Conservation (phyloP, 2,113 vertebrate species). For the Typhlomys cinereus region DNA sequence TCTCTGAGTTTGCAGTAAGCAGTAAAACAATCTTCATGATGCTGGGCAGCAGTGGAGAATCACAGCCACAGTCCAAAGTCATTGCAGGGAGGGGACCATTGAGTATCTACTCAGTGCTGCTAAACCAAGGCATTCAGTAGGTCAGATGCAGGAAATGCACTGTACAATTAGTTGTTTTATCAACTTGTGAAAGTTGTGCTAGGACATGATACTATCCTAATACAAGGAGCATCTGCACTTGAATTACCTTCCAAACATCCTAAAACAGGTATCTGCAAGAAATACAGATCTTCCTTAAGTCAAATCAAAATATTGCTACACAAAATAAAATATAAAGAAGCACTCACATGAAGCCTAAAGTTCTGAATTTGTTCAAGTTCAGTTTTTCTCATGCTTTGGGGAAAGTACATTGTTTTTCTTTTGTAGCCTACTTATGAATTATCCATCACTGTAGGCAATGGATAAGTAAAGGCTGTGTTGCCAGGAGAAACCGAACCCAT, state of each 20-base stretch:
- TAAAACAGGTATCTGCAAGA: not conserved
- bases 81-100: not conserved
- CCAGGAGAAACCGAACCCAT: not conserved
- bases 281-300: not conserved
- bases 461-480: not conserved
- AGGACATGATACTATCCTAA: not conserved
- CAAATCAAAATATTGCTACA: slow-evolving; percentile 13
- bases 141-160: not conserved
- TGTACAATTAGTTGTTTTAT: not conserved
- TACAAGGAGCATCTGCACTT: not conserved
- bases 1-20: not conserved
- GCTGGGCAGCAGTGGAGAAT: not conserved
- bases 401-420: not conserved
- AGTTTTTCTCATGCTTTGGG: not conserved
- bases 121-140: not conserved
- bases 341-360: not conserved
- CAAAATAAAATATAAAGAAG: slow-evolving; percentile 20
- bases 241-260: not conserved
- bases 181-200: not conserved
- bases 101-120: not conserved
- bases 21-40: not conserved
- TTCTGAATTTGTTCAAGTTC: not conserved
- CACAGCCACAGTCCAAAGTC: not conserved
- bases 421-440: not conserved
- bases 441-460: not conserved